Evolutionary conservation across 1,140 invertebrate species (phyloP).

Genomic region (Heliconius congener): DNA sequence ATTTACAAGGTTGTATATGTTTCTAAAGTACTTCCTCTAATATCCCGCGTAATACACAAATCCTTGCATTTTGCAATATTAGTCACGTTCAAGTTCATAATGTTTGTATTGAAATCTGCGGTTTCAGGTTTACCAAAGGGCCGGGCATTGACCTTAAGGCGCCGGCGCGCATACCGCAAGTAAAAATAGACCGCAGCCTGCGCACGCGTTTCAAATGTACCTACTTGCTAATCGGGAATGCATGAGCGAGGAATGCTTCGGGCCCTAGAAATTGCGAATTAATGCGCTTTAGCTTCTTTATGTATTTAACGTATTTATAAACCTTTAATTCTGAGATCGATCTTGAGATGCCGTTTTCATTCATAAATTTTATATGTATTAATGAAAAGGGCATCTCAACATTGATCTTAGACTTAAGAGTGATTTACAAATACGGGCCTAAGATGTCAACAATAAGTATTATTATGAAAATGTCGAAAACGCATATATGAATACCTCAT

Average conservation of each 20-base stretch:
- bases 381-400: no score
- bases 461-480: no score
- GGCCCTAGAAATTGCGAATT: neutral
- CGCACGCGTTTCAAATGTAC: conserved; percentile 40
- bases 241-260: conserved; percentile 14
- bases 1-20: neutral
- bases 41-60: neutral
- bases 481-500: no score
- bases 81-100: conserved; percentile 36
- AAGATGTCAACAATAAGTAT: no score
- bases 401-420: no score
- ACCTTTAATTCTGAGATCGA: no score
- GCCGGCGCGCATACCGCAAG: conserved; percentile 52
- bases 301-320: no score
- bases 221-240: conserved; percentile 43
- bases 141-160: conserved; percentile 54
- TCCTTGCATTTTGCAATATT: conserved; percentile 17
- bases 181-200: conserved; percentile 60
- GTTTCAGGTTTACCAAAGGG: conserved; percentile 33
- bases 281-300: neutral
- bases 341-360: no score
- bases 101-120: conserved; percentile 42
- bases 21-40: neutral
- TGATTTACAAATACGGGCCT: no score
- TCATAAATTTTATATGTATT: no score